Conservation (phyloP, 2,888 invertebrate species). For the Nipponacmea schrenckii region DNA sequence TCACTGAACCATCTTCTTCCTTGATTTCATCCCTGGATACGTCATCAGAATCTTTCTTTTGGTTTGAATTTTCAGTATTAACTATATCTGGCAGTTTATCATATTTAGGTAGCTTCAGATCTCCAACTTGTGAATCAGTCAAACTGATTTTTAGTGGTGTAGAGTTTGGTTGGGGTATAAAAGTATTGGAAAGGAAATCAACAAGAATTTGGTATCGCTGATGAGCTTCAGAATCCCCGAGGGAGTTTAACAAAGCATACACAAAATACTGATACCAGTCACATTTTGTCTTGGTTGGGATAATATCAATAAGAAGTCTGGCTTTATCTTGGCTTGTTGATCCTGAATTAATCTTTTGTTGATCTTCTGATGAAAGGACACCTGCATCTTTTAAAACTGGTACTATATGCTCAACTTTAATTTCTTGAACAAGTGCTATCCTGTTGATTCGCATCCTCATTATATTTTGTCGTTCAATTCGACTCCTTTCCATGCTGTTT, state of each 20-base stretch:
- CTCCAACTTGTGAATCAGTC: constrained; percentile 12
- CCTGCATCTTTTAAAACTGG: constrained; percentile 41
- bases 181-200: constrained; percentile 62
- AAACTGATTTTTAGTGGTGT: constrained; percentile 49
- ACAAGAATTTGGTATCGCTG: constrained; percentile 55
- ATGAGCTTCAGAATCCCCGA: constrained; percentile 43
- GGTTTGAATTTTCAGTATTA: constrained; percentile 9
- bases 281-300: constrained; percentile 50
- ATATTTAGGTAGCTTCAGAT: constrained; percentile 46
- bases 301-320: constrained; percentile 54
- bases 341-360: constrained; percentile 46
- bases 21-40: constrained; percentile 12
- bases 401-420: constrained; percentile 56
- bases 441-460: constrained; percentile 60
- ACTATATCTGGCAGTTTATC: constrained; percentile 51
- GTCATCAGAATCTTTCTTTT: constrained; percentile 5
- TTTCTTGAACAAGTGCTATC: constrained; percentile 59
- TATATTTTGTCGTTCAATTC: constrained; percentile 56
- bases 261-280: constrained; percentile 61
- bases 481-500: constrained; percentile 15
- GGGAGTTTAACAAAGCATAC: constrained; percentile 52
- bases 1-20: constrained; percentile 26
- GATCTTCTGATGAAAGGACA: constrained; percentile 49
- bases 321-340: constrained; percentile 55
- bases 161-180: constrained; percentile 57